Conservation (phyloP, 2,888 invertebrate species). For the Eupithecia exiguata region DNA sequence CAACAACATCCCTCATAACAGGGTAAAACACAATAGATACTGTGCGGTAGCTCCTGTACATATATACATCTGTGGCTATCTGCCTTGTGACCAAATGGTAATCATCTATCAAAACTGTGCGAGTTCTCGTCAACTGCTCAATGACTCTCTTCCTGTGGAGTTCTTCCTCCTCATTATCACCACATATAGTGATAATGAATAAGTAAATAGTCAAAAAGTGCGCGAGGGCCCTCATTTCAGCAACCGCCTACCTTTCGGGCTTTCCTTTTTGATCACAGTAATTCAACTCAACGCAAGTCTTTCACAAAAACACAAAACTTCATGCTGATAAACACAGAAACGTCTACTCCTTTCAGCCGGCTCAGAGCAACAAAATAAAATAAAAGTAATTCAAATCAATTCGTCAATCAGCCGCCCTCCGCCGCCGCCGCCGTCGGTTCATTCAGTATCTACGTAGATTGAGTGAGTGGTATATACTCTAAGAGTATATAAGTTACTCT, state of each 20-base stretch:
- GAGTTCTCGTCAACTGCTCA: constrained; percentile 70
- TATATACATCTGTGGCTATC: constrained; percentile 76
- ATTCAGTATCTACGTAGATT: too few species aligned
- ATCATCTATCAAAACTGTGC: constrained; percentile 70
- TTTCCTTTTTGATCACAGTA: constrained; percentile 17
- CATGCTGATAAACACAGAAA: constrained; percentile 7
- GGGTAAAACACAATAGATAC: constrained; percentile 77
- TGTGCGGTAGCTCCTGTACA: constrained; percentile 77
- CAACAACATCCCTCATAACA: constrained; percentile 69
- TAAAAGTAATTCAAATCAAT: neutral
- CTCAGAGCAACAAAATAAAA: neutral
- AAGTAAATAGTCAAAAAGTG: constrained; percentile 67
- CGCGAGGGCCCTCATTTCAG: constrained; percentile 65
- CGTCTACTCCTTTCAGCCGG: neutral
- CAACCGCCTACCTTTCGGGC: constrained; percentile 59
- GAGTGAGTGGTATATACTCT: too few species aligned
- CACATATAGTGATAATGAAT: constrained; percentile 64
- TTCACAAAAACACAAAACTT: constrained; percentile 16
- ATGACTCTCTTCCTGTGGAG: constrained; percentile 69
- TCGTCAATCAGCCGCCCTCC: neutral
- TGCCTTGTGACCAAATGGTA: constrained; percentile 77
- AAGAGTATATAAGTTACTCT: too few species aligned
- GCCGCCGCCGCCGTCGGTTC: too few species aligned
- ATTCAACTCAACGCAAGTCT: neutral
- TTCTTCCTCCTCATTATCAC: constrained; percentile 72